These are phyloP conservation scores for Hydrozoanthus tunicans DNA, from an alignment of 64 coral and sea anemone species.

Conservation along the genomic window DNA sequence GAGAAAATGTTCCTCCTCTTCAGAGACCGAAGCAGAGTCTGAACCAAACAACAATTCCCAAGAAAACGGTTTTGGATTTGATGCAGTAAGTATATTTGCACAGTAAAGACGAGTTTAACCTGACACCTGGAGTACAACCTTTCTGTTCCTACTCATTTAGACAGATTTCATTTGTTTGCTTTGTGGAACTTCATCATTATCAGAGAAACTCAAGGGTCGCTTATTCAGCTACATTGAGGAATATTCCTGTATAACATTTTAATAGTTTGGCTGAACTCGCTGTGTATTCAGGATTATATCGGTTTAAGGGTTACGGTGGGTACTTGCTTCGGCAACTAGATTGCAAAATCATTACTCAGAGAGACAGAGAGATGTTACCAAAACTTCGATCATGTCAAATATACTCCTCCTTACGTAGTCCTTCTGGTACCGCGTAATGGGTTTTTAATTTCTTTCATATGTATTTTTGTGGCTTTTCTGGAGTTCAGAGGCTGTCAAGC, in stretches of 20 bases:
- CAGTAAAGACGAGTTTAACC: neutral
- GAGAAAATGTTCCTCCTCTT: conserved; percentile 47
- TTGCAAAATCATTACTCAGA: neutral
- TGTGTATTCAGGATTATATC: neutral
- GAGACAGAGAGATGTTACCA: neutral
- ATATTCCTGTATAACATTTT: neutral
- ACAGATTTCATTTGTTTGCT: neutral
- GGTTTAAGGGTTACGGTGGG: neutral
- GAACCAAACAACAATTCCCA: conserved; percentile 27
- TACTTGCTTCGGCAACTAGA: neutral
- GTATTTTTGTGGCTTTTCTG: conserved; percentile 47
- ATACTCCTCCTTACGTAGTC: conserved; percentile 24
- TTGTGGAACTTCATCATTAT: conserved; percentile 11
- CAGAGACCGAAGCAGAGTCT: conserved; percentile 22
- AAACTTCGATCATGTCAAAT: conserved; percentile 30
- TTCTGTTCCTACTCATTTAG: neutral
- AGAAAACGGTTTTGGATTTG: conserved; percentile 60
- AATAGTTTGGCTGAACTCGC: conserved; percentile 18
- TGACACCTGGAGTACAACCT: neutral
- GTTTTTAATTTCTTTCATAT: conserved; percentile 65
- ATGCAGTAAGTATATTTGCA: conserved; percentile 47
- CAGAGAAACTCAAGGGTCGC: neutral
- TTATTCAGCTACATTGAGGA: neutral
- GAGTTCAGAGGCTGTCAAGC: conserved; percentile 23
- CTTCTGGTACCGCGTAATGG: conserved; percentile 29